These are phyloP conservation scores for Seriola aureovittata DNA, from an alignment of 2,113 vertebrate species.

Conservation along the genomic window DNA sequence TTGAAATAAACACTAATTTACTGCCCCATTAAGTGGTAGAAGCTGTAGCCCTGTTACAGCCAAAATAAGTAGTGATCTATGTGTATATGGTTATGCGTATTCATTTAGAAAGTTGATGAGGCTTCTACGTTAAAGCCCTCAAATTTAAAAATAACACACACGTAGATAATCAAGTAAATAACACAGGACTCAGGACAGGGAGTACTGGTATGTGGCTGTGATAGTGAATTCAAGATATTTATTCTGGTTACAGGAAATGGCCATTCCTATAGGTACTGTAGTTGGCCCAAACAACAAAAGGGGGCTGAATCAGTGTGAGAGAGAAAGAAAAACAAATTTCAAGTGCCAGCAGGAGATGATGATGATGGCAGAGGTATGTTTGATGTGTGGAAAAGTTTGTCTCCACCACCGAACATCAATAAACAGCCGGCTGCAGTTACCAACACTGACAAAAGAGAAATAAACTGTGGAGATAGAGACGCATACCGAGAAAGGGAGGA, in stretches of 20 bases:
- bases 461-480: constrained; percentile 60
- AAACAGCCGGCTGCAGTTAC: constrained; percentile 67
- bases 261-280: neutral
- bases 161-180: neutral
- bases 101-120: constrained; percentile 8
- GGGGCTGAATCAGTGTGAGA: constrained; percentile 24
- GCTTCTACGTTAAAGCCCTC: neutral
- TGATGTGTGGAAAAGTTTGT: constrained; percentile 74
- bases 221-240: constrained; percentile 11
- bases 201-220: neutral
- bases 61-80: constrained; percentile 24
- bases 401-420: constrained; percentile 67
- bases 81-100: neutral
- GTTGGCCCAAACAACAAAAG: constrained; percentile 17
- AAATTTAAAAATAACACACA: neutral
- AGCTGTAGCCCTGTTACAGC: constrained; percentile 12
- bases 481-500: constrained; percentile 33
- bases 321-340: constrained; percentile 57
- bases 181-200: neutral
- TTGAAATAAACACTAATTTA: constrained; percentile 59
- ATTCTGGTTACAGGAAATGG: constrained; percentile 6
- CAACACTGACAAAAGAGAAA: constrained; percentile 71
- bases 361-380: constrained; percentile 61
- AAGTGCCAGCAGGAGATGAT: constrained; percentile 62
- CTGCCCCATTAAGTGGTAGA: constrained; percentile 44